Base-by-base conservation (phyloP, 2,888 invertebrate species). In the Rhaphigaster nebulosa region DNA sequence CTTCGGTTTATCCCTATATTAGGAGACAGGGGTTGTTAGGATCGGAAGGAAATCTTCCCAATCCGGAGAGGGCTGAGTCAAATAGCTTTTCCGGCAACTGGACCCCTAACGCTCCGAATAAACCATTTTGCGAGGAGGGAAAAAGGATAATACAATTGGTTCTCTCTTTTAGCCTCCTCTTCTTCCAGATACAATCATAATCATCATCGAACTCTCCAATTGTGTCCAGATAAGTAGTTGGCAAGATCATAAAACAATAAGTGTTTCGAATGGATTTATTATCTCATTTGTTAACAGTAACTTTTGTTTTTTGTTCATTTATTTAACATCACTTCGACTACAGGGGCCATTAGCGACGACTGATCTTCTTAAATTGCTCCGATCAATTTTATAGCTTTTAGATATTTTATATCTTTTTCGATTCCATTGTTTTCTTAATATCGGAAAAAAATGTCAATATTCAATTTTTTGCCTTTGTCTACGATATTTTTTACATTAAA, bases 1-100 rank as follows among this genome's bases (percentile, higher is more conserved):
- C 12, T 1, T 2, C 0, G 23, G 20, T 26, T 76, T 76, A 76
- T 76, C 70, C 70, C 70, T 76, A 76, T 76, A 76, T 76, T 76
- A 76, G 70, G 70, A 76, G 70, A 20, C 70, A 76, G 70, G 70
- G 70, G 70, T 76, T 76, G 70, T 76, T 76, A 76, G 70, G 70
- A 76, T 76, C 70, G 34, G 70, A 38, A 76, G 70, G 70, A 76
- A 76, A 76, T 76, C 70, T 76, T 38, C 70, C 70, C 70, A 76
- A 76, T 76, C 70, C 70, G 70, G 70, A n/a, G 70, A 23, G 38
- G 38, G 70, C 70, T 38, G 70, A 76, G 70, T 76, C 70, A 76
- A 76, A 76, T 76, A 76, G 70, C 70, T 76, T 76, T 76, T 76
- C 70, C 70, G 70, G 70, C 70, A 76, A 76, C 34, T 38, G 70